Conservation (phyloP, 2,113 vertebrate genomes). For the Aspiorhynchus laticeps region DNA sequence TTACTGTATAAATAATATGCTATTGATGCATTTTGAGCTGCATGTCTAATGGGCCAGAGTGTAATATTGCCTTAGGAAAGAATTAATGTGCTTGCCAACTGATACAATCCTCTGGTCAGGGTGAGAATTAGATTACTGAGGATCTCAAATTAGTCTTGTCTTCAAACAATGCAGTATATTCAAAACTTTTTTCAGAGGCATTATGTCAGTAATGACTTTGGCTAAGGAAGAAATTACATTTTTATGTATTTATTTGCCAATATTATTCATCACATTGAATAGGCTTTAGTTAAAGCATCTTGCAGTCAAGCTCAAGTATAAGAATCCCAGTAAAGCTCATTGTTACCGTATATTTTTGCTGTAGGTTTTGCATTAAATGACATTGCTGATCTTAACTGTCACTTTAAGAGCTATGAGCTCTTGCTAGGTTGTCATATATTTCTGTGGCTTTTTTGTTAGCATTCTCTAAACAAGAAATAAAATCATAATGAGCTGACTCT, state of each 20-base stretch:
- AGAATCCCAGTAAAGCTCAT: background rate
- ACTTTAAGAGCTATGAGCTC: background rate
- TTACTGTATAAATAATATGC: conserved; percentile 10
- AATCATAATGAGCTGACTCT: background rate
- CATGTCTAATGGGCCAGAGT: conserved; percentile 2
- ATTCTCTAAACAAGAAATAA: background rate
- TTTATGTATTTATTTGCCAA: conserved; percentile 1
- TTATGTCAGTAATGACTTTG: background rate
- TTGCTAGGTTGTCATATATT: background rate
- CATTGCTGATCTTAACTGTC: background rate
- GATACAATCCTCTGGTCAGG: conserved; percentile 31
- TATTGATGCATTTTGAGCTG: conserved; percentile 8
- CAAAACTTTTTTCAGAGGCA: conserved; percentile 11
- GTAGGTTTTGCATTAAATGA: background rate
- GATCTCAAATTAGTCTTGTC: background rate
- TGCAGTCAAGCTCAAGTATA: background rate
- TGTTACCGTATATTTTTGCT: background rate
- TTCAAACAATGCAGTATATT: background rate
- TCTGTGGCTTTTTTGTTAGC: background rate
- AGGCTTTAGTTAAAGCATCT: background rate
- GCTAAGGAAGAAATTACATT: background rate
- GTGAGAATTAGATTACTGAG: conserved; percentile 23
- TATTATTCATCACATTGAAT: background rate
- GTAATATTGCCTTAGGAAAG: conserved; percentile 11
- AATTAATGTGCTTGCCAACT: conserved; percentile 8